Evolutionary conservation across 2,113 vertebrate genomes (phyloP), one percentile per base, ranked within the genome.

Genomic region (Microcebus griseorufus): DNA sequence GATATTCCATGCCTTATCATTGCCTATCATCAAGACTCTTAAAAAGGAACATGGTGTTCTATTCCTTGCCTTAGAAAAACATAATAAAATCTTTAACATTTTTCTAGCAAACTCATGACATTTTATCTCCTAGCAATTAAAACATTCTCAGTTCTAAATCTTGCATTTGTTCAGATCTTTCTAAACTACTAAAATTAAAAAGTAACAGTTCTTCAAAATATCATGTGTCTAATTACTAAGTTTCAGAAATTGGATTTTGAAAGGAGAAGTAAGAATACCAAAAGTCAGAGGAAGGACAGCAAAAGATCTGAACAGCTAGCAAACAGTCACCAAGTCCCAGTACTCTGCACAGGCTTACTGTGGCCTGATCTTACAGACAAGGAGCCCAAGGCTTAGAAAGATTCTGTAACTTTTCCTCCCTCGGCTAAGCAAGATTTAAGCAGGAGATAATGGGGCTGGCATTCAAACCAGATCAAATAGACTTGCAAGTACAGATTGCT

Each of bases 51-150:
- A 37, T 34, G 32, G 45, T 37, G 7, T 94, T 88, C 87, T 81
- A 39, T 23, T 88, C 34, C 69, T 25, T 64, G 27, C 55, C 69
- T 95, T 37, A 93, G 90, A 80, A 95, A 95, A 90, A 87, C 73
- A 94, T 62, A 45, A 39, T 39, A 25, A 25, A 60, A 3, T 45
- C 29, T 60, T 93, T 34, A 25, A 51, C 16, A 37, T 80, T 93
- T 83, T 80, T 12, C 16, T 32, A 64, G 32, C 18, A 78, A 84
- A 89, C 86, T 70, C 25, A 34, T 55, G 13, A 86, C 37, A 72
- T 75, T 88, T 69, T 51, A 62, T 69, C 64, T 37, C 90, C 34
- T 62, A 39, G 55, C 20, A 65, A 53, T 67, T 72, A 82, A 95
- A 88, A 73, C 4, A 58, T 27, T 88, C 29, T 93, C 51, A 29